These are phyloP conservation scores for Cheirogaleus medius DNA, from an alignment of 2,113 vertebrate genomes.

Conservation along the genomic window DNA sequence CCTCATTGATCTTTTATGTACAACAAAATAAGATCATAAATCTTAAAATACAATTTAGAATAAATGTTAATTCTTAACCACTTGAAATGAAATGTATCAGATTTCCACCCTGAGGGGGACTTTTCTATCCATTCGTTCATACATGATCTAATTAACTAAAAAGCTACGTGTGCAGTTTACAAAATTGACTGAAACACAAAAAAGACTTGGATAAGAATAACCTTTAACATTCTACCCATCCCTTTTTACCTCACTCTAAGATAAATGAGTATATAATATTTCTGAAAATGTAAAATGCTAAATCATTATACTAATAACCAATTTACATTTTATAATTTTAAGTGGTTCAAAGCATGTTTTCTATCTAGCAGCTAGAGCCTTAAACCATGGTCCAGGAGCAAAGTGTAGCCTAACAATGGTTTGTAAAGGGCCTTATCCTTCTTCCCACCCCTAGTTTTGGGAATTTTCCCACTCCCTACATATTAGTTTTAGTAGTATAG, in stretches of 20 bases:
- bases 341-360: not conserved
- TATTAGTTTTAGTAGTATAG: not conserved
- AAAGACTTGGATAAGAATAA: not conserved
- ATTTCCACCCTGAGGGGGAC: not conserved
- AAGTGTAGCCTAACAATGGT: not conserved
- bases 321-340: not conserved
- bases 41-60: not conserved
- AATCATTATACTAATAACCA: not conserved
- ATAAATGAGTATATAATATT: not conserved
- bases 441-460: not conserved
- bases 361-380: not conserved
- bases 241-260: not conserved
- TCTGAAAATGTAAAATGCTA: conserved; percentile 1
- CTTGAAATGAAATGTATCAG: not conserved
- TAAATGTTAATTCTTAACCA: conserved; percentile 7
- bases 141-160: not conserved
- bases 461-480: not conserved
- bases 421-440: not conserved
- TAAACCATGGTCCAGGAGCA: not conserved
- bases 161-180: not conserved
- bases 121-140: not conserved
- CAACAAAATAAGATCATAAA: conserved; percentile 25
- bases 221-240: not conserved
- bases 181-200: not conserved
- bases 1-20: not conserved